A percentile compares a stretch with the other conserved stretches of the same genome.
phyloP scores from a whole-genome alignment of 2,113 vertebrate species.

The Tyrannus savana region DNA sequence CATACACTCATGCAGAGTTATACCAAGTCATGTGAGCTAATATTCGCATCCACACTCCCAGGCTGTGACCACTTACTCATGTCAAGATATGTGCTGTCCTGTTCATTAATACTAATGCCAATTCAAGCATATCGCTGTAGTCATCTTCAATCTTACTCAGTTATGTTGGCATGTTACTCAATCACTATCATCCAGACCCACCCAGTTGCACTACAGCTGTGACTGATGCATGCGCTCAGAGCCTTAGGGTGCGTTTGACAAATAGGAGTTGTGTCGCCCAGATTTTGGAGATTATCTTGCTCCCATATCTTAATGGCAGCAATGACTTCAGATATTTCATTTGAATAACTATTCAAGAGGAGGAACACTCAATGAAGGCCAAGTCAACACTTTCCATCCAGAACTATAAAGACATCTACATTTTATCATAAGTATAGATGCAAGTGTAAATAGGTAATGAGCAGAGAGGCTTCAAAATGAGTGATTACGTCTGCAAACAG shows the following conservation, averaged over 20 bases:
- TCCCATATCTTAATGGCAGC: background rate
- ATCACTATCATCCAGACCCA: conserved; percentile 47
- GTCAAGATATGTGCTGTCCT: conserved; percentile 50
- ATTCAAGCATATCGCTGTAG: conserved; percentile 24
- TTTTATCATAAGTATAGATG: background rate
- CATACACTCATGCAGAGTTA: background rate
- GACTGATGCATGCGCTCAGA: background rate
- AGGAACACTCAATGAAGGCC: background rate
- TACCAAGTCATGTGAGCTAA: conserved; percentile 10
- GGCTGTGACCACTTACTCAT: conserved; percentile 54
- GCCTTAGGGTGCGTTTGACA: background rate
- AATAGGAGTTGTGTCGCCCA: background rate
- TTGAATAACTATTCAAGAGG: background rate
- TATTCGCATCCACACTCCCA: conserved; percentile 16
- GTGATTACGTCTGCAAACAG: background rate
- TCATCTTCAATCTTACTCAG: conserved; percentile 63
- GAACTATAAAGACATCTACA: background rate
- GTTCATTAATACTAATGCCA: conserved; percentile 65
- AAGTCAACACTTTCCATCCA: background rate
- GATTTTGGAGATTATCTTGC: background rate
- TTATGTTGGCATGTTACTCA: conserved; percentile 37
- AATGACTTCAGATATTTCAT: background rate
- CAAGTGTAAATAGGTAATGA: background rate
- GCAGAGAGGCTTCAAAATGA: background rate
- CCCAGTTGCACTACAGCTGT: conserved; percentile 11